Evolutionary conservation across 2,888 invertebrate species (phyloP).

Genomic region (Drosophila tripunctata): DNA sequence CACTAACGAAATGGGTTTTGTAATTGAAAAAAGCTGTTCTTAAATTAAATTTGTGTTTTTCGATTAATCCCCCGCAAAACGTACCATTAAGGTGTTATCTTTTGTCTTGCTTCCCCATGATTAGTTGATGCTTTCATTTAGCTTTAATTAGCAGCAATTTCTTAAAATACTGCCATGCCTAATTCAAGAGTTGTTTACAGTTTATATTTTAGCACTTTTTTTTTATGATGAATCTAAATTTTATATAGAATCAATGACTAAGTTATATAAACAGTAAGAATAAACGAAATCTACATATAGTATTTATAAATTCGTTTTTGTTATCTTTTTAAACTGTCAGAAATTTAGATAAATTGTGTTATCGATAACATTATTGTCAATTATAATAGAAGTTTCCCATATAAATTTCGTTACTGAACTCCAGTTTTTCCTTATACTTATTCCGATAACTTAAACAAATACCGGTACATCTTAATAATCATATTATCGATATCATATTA

Average conservation of each 20-base stretch:
- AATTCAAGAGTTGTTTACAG: background rate
- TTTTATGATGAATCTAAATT: background rate
- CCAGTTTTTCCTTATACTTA: too few species aligned
- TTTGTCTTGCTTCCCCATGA: background rate
- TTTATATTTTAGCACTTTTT: background rate
- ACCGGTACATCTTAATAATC: too few species aligned
- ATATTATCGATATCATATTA: too few species aligned
- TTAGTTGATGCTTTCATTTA: background rate
- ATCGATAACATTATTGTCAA: too few species aligned
- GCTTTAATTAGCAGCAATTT: slow-evolving; percentile 7
- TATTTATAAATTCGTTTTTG: too few species aligned
- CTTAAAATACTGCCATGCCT: background rate
- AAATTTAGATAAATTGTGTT: too few species aligned
- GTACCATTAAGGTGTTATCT: background rate
- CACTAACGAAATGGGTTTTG: slow-evolving; percentile 12
- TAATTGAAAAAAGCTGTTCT: slow-evolving; percentile 29
- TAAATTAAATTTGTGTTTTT: slow-evolving; percentile 27
- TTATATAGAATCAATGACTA: background rate
- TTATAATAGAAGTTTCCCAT: too few species aligned
- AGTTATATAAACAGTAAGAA: background rate
- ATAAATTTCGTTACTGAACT: too few species aligned
- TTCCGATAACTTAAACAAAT: too few species aligned
- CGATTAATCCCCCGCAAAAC: slow-evolving; percentile 8
- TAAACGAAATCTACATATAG: too few species aligned
- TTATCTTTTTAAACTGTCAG: too few species aligned